Evolutionary conservation across 2,888 invertebrate genomes (phyloP), one percentile per base, ranked within the genome.

Genomic region (Andrena fulva): DNA sequence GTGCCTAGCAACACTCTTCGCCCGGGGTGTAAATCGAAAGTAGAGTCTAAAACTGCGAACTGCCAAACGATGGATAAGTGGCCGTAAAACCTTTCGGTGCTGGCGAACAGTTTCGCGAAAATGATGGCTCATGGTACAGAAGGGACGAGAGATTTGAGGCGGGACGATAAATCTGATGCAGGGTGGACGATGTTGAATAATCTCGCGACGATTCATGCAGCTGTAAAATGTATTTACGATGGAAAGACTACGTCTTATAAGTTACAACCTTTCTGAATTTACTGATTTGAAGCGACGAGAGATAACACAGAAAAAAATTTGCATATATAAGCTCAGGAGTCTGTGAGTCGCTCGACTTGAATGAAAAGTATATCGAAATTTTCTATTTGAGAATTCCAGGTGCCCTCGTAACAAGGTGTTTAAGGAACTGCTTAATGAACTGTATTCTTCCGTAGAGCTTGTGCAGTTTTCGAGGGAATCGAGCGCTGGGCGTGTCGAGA

Each of bases 1-100:
- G 70, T 54, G 56, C 31, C 66, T 56, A 63, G 75, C 54, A 78
- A 63, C 78, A 54, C 56, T 35, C 68, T 48, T 16, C 16, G 66
- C 10, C 10, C 2, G 3, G 52, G 56, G 20, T 31, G 56, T 52
- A 63, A 77, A 77, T 84, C 60, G 72, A 77, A 72, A 68, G 33
- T 62, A 33, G 77, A 63, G 35, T 24, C 76, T 68, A 42, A 77
- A 70, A 67, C 24, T 70, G 72, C 54, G 66, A 76, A 77, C 67
- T 77, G 75, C 59, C 29, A 79, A 71, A 74, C 78, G 69, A 72
- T 62, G 77, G 77, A 72, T 80, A 80, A 84, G 69, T 77, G 79
- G 59, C 72, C 64, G 72, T 84, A 77, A 81, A 84, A 84, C 74
- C 54, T 66, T 8, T 50, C 59, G 29, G 59, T 67, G 62, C 59